Conservation (phyloP, 2,888 invertebrate species). For the Drosophila prolongata region DNA sequence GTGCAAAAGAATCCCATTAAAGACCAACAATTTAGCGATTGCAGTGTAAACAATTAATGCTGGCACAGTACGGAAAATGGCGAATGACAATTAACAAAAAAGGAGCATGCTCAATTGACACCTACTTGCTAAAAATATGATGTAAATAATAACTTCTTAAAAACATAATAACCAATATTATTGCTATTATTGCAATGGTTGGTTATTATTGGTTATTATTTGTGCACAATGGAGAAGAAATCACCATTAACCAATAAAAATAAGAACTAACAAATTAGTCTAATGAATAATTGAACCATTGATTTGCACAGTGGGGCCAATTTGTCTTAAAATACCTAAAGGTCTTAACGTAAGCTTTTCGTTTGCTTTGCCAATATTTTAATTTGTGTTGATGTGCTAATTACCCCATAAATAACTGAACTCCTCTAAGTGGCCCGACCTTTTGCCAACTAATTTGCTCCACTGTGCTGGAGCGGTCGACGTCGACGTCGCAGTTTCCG, state of each 20-base stretch:
- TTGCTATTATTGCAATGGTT: neutral
- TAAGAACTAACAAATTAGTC: no score
- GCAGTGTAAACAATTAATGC: neutral
- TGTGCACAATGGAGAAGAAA: neutral
- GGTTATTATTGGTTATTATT: neutral
- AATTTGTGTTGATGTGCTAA: neutral
- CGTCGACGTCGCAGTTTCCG: slow-evolving; percentile 37
- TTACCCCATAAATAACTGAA: neutral
- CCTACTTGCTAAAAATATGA: slow-evolving; percentile 11
- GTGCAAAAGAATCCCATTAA: neutral
- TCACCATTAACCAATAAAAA: neutral
- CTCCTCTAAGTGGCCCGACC: slow-evolving; percentile 1
- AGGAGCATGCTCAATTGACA: slow-evolving; percentile 4
- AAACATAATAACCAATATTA: neutral
- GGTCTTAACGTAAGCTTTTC: neutral
- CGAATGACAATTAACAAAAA: slow-evolving; percentile 1
- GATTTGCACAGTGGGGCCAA: neutral
- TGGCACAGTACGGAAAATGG: neutral
- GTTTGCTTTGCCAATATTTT: neutral
- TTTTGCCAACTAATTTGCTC: slow-evolving; percentile 22
- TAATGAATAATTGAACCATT: neutral
- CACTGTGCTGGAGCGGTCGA: slow-evolving; percentile 51
- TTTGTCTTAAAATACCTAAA: no score
- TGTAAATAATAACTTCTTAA: neutral
- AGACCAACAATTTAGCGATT: neutral